These are phyloP conservation scores for Apoderus coryli DNA, from an alignment of 2,888 invertebrate genomes.

Conservation along the genomic window DNA sequence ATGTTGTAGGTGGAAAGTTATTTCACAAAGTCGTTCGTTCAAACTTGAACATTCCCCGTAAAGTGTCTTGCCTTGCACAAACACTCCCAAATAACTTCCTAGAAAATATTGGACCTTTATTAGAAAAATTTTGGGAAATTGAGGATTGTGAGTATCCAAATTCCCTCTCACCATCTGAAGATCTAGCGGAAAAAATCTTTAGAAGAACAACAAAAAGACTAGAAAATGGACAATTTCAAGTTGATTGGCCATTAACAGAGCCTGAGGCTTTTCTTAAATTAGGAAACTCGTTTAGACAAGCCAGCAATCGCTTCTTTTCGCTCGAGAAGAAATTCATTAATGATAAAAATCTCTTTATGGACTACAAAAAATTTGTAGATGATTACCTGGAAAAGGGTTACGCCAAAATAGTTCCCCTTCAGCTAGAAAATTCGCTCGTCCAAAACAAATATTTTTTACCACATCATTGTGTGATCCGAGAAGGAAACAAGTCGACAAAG, in stretches of 20 bases:
- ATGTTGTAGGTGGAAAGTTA: too few relatives aligned
- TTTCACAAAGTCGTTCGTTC: too few relatives aligned
- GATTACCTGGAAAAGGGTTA: not conserved
- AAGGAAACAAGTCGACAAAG: conserved; percentile 6
- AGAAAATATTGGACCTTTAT: too few relatives aligned
- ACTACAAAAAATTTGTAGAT: not conserved
- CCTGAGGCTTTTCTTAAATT: conserved; percentile 4
- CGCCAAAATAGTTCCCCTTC: not conserved
- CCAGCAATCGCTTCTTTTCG: not conserved
- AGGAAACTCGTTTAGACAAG: not conserved
- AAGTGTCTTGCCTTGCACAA: too few relatives aligned
- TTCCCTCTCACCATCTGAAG: too few relatives aligned
- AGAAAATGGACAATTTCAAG: conserved; percentile 8
- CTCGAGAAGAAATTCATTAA: not conserved
- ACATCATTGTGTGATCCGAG: conserved; percentile 8
- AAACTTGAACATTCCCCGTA: too few relatives aligned
- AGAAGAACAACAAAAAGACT: too few relatives aligned
- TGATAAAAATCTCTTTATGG: not conserved
- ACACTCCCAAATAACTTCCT: too few relatives aligned
- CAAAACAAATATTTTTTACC: conserved; percentile 6
- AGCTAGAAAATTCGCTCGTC: not conserved
- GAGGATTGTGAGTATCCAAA: too few relatives aligned
- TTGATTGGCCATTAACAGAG: conserved; percentile 6
- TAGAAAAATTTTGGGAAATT: too few relatives aligned
- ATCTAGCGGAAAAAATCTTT: too few relatives aligned